phyloP scores from a whole-genome alignment of 1,140 invertebrate species.

The Teleopsis dalmanni region DNA sequence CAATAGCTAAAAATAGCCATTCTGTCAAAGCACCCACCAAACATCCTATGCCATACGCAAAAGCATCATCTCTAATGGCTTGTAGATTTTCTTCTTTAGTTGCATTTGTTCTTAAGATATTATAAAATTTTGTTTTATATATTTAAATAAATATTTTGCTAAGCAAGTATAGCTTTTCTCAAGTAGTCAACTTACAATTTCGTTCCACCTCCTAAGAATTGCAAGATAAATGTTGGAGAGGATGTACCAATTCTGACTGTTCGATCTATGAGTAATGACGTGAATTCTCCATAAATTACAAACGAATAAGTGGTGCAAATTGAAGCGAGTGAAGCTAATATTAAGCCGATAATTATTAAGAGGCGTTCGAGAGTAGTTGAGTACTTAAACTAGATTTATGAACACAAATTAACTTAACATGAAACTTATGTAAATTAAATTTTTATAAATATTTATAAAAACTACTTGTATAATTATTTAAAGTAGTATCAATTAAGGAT shows the following conservation, averaged over 20 bases:
- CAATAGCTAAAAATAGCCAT: slow-evolving; percentile 55
- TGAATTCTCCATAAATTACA: slow-evolving; percentile 62
- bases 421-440: no score
- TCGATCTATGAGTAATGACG: slow-evolving; percentile 55
- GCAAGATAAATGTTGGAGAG: slow-evolving; percentile 49
- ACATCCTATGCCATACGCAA: slow-evolving; percentile 56
- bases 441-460: no score
- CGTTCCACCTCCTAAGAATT: slow-evolving; percentile 54
- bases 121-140: no score
- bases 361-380: slow-evolving; percentile 53
- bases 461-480: no score
- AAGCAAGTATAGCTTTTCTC: no score
- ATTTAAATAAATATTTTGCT: no score
- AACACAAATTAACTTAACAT: no score
- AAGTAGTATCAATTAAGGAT: no score
- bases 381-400: slow-evolving; percentile 64
- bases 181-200: slow-evolving; percentile 24
- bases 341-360: slow-evolving; percentile 46
- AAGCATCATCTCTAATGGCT: slow-evolving; percentile 56
- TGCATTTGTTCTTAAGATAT: slow-evolving; percentile 45
- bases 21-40: slow-evolving; percentile 51
- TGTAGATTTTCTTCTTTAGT: slow-evolving; percentile 48
- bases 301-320: slow-evolving; percentile 53
- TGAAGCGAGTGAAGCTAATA: slow-evolving; percentile 23
- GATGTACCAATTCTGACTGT: slow-evolving; percentile 49